Base-by-base conservation (phyloP, 1,140 invertebrate species). In the Leptopilina clavipes region DNA sequence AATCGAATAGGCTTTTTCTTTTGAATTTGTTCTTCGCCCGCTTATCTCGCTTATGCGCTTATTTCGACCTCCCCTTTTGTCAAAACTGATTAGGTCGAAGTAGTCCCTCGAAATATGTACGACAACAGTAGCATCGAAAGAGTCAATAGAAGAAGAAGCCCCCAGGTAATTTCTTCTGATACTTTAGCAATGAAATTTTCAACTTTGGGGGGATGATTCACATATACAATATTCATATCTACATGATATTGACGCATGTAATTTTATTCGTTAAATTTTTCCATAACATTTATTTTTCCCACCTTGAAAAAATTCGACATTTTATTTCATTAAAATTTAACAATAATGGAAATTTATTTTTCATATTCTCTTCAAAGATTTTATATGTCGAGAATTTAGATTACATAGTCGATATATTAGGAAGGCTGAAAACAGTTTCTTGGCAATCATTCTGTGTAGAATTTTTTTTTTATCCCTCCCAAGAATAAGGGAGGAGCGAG, bases 81-180 rank as follows among this genome's bases (percentile, higher is more conserved):
- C 76, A 82, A 83, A 82, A 79, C 83, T 82, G 81, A 84, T 84
- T 84, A 82, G 71, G 45, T 65, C 40, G 70, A 71, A 79, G 78
- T 56, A 71, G 75, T 79, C 74, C 74, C 73, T 78, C 54, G 70
- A 80, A 76, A 75, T 65, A 65, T 12, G 59, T 65, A 25, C 14
- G 59, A 14, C 14, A 2, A 71, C 73, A 74, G 48, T 56, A 75
- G 77, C 76, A 81, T 81, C 77, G 70, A 73, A 70, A 59, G 59
- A 81, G 75, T 77, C 77, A 77, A 79, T 81, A 79, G 75, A 76
- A 75, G 75, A 75, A 75, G 75, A 75, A 76, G 76, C 76, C 79
- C 73, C 72, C 76, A 81, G 79, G 77, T 81, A 77, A 81, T 81
- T 81, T 78, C 75, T 71, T 70, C 31, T 54, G 76, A 71, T 70